These are phyloP conservation scores for Phocides pigmalion DNA, from an alignment of 1,140 invertebrate genomes.

Conservation along the genomic window DNA sequence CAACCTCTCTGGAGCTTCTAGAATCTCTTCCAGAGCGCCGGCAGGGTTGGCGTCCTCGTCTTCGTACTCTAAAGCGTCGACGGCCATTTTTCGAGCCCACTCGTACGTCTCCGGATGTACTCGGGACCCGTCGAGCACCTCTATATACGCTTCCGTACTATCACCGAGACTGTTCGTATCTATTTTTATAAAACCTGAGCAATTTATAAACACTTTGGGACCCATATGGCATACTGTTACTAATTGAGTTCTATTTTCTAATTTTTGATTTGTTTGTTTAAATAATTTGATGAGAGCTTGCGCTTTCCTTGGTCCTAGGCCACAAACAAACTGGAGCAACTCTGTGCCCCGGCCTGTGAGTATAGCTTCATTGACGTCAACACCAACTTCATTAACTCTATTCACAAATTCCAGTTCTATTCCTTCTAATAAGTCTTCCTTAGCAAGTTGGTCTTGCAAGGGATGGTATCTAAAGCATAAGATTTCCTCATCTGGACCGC, in stretches of 20 bases:
- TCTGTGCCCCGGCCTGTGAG: slow-evolving; percentile 94
- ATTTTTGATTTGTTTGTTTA: slow-evolving; percentile 96
- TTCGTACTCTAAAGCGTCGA: slow-evolving; percentile 99
- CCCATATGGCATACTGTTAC: slow-evolving; percentile 98
- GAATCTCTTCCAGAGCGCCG: slow-evolving; percentile 97
- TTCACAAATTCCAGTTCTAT: slow-evolving; percentile 96
- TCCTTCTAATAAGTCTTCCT: slow-evolving; percentile 94
- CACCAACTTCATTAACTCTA: slow-evolving; percentile 98
- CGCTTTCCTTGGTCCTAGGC: slow-evolving; percentile 97
- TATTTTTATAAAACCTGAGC: slow-evolving; percentile 99
- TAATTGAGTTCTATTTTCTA: slow-evolving; percentile 97
- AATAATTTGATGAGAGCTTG: slow-evolving; percentile 94
- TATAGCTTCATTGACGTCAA: slow-evolving; percentile 97
- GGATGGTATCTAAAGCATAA: slow-evolving; percentile 96
- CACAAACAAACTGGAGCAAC: slow-evolving; percentile 98
- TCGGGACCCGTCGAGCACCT: slow-evolving; percentile 98
- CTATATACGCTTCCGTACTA: slow-evolving; percentile 96
- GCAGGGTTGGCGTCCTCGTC: slow-evolving; percentile 98
- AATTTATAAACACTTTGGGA: slow-evolving; percentile 99
- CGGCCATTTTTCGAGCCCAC: slow-evolving; percentile 99
- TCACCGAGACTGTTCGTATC: slow-evolving; percentile 97
- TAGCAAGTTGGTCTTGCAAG: slow-evolving; percentile 93
- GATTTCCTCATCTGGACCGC: slow-evolving; percentile 97
- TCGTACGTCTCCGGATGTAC: slow-evolving; percentile 99
- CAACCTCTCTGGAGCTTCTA: slow-evolving; percentile 96